Conservation (phyloP, 2,888 invertebrate species). For the Pediacus dermestoides region DNA sequence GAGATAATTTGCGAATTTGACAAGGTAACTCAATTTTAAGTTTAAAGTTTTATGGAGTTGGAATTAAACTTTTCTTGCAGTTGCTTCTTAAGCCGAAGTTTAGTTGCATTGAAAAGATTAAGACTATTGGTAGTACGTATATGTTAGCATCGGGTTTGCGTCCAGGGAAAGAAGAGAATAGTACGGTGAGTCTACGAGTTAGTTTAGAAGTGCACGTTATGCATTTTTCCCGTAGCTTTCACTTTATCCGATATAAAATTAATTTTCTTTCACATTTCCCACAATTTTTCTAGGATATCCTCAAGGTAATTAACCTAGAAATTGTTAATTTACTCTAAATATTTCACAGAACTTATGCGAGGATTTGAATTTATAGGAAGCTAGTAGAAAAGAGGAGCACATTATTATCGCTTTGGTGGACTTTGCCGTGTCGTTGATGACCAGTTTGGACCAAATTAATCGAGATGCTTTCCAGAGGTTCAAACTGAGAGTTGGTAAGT, state of each 20-base stretch:
- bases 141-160: constrained; percentile 95
- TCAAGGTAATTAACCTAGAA: constrained; percentile 3
- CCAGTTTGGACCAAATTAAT: constrained; percentile 91
- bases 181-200: constrained; percentile 55
- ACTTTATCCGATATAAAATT: neutral
- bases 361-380: constrained; percentile 57
- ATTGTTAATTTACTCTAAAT: too few species aligned
- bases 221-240: too few species aligned
- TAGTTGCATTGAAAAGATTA: constrained; percentile 96
- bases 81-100: constrained; percentile 89
- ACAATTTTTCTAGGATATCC: constrained; percentile 1
- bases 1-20: constrained; percentile 99
- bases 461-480: constrained; percentile 96
- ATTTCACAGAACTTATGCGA: too few species aligned
- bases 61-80: constrained; percentile 50
- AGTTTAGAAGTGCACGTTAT: neutral
- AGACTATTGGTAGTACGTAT: constrained; percentile 97
- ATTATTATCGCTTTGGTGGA: constrained; percentile 89
- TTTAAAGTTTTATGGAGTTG: constrained; percentile 4
- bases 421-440: constrained; percentile 89
- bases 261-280: neutral
- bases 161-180: constrained; percentile 79
- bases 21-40: constrained; percentile 61
- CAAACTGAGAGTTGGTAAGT: constrained; percentile 84
- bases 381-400: constrained; percentile 75